Conservation (phyloP, 1,140 invertebrate genomes). For the Euura lappo region DNA sequence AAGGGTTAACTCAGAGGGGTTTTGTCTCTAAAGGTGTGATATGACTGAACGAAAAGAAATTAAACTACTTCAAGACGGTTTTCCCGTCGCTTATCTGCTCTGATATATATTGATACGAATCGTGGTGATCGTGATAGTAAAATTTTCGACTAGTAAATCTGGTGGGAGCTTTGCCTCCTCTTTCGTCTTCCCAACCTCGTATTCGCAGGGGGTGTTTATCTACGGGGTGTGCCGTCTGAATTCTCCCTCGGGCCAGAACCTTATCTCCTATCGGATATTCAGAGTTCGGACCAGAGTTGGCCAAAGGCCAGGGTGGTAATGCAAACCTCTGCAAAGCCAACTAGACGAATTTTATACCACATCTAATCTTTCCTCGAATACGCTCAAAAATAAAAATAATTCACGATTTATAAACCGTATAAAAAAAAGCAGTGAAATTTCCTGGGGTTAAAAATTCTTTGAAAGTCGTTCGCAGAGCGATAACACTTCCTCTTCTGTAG, state of each 20-base stretch:
- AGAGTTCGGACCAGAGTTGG: constrained; percentile 34
- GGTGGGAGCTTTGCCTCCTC: background rate
- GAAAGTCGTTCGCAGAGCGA: no score
- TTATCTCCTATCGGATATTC: constrained; percentile 44
- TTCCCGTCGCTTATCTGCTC: background rate
- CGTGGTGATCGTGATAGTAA: background rate
- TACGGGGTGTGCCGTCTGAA: constrained; percentile 17
- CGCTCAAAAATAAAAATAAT: no score
- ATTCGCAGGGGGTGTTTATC: constrained; percentile 17
- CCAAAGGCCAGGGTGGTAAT: constrained; percentile 46
- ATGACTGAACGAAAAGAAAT: background rate
- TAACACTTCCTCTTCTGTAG: no score
- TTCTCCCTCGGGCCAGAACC: constrained; percentile 14
- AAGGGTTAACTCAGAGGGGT: background rate
- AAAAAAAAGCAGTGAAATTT: no score
- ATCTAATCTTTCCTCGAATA: background rate
- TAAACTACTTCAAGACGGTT: background rate
- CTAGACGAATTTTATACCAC: background rate
- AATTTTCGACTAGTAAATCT: constrained; percentile 5
- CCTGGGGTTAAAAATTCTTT: no score
- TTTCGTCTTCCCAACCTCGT: background rate
- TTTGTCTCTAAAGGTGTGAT: no score
- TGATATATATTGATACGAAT: background rate
- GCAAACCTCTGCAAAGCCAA: constrained; percentile 28
- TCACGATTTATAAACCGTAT: no score